These are phyloP conservation scores for Ophion obscuratus DNA, from an alignment of 2,888 invertebrate genomes.

Conservation along the genomic window DNA sequence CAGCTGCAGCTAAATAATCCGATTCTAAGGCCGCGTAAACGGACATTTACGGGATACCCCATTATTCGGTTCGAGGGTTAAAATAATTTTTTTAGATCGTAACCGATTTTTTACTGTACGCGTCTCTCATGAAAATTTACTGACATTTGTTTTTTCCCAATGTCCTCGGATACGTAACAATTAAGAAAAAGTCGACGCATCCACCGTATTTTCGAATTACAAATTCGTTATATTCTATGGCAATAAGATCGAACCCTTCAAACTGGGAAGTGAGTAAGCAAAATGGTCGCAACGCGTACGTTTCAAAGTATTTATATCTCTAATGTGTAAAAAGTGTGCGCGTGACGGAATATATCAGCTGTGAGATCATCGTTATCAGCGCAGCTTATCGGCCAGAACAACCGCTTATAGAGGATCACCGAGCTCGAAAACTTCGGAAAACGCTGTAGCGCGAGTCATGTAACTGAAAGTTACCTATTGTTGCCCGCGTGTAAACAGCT, in stretches of 20 bases:
- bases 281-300: not conserved
- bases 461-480: not conserved
- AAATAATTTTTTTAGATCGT: too few species aligned
- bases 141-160: too few species aligned
- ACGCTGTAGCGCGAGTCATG: not conserved
- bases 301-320: not conserved
- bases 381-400: not conserved
- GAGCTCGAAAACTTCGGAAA: not conserved
- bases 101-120: too few species aligned
- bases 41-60: too few species aligned
- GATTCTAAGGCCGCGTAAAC: too few species aligned
- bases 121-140: too few species aligned
- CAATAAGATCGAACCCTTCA: not conserved
- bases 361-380: constrained; percentile 25
- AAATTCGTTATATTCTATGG: too few species aligned
- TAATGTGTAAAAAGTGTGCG: not conserved
- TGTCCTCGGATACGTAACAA: too few species aligned
- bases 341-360: not conserved
- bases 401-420: not conserved
- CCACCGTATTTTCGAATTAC: too few species aligned
- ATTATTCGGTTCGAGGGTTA: too few species aligned
- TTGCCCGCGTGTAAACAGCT: not conserved
- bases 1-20: too few species aligned
- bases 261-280: not conserved
- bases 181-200: too few species aligned